phyloP scores from a whole-genome alignment of 2,113 vertebrate species.

The human (Homo sapiens) region DNA sequence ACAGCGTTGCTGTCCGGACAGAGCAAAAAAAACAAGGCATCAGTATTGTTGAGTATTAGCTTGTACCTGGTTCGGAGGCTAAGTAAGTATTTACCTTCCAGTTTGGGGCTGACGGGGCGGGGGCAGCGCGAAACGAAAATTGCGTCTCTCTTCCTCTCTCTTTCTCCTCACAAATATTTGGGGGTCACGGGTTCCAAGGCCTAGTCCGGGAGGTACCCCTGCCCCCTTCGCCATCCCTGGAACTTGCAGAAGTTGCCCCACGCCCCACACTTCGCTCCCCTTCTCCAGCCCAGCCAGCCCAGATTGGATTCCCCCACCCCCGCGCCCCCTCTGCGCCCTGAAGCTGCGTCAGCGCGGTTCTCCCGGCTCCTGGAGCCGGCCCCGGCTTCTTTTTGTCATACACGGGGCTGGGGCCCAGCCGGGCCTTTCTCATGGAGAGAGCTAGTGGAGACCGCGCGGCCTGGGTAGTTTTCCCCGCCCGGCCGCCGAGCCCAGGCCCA shows the following conservation, averaged over 20 bases:
- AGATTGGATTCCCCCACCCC: neutral
- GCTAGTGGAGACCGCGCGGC: neutral
- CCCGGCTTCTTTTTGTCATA: slow-evolving; percentile 60
- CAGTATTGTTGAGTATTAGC: slow-evolving; percentile 86
- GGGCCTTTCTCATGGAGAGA: slow-evolving; percentile 45
- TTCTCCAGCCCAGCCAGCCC: neutral
- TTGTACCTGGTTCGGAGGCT: slow-evolving; percentile 82
- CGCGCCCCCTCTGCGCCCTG: neutral
- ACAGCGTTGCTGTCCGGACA: slow-evolving; percentile 84
- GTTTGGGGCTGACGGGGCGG: slow-evolving; percentile 64
- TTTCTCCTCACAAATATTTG: neutral
- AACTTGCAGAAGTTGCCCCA: slow-evolving; percentile 69
- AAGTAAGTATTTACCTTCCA: slow-evolving; percentile 83
- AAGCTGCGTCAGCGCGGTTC: neutral
- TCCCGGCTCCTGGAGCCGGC: neutral
- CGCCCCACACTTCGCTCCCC: too few relatives aligned
- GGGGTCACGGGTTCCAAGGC: slow-evolving; percentile 36
- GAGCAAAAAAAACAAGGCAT: slow-evolving; percentile 87
- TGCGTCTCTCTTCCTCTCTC: neutral
- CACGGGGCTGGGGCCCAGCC: neutral
- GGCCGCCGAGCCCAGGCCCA: neutral
- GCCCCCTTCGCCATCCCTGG: neutral
- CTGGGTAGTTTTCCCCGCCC: neutral
- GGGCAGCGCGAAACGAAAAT: slow-evolving; percentile 19
- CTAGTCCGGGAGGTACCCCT: neutral